phyloP scores from a whole-genome alignment of 2,888 invertebrate genomes.

The Adelphocoris suturalis region DNA sequence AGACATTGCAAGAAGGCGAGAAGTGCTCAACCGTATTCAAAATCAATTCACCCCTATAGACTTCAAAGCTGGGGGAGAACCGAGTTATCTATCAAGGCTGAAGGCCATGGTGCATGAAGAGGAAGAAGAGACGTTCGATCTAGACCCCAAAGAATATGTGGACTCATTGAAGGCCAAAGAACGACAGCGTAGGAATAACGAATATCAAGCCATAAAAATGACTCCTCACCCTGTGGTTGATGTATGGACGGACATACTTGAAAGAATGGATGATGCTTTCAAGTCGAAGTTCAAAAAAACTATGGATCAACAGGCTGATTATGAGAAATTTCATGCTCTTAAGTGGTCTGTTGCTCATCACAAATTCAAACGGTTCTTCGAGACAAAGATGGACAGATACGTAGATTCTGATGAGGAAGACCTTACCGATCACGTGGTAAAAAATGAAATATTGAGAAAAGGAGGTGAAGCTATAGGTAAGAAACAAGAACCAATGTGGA shows the following conservation, averaged over 20 bases:
- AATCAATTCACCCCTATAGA: slow-evolving; percentile 38
- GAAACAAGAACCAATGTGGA: slow-evolving; percentile 46
- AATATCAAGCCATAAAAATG: slow-evolving; percentile 34
- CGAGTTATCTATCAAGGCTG: neutral
- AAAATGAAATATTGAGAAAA: slow-evolving; percentile 51
- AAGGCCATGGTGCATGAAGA: neutral
- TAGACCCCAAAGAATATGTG: slow-evolving; percentile 25
- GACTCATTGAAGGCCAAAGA: slow-evolving; percentile 33
- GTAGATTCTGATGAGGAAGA: slow-evolving; percentile 63
- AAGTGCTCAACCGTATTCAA: neutral
- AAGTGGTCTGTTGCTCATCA: slow-evolving; percentile 55
- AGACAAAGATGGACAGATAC: slow-evolving; percentile 43
- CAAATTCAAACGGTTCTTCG: slow-evolving; percentile 45
- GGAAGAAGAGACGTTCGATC: slow-evolving; percentile 43
- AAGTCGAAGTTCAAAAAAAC: slow-evolving; percentile 12
- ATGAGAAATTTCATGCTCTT: slow-evolving; percentile 48
- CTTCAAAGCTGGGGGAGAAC: neutral
- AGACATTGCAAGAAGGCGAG: slow-evolving; percentile 35
- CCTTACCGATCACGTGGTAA: slow-evolving; percentile 15
- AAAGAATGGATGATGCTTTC: slow-evolving; percentile 53
- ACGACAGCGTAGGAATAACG: slow-evolving; percentile 29
- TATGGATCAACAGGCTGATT: slow-evolving; percentile 61
- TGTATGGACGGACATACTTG: slow-evolving; percentile 37
- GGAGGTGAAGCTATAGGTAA: slow-evolving; percentile 53
- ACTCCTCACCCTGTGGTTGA: neutral